Percentiles rank a stretch among this genome's conserved stretches.
Evolutionary conservation across 2,797 vertebrate species (phyloP).

Genomic region (Coreius guichenoti): DNA sequence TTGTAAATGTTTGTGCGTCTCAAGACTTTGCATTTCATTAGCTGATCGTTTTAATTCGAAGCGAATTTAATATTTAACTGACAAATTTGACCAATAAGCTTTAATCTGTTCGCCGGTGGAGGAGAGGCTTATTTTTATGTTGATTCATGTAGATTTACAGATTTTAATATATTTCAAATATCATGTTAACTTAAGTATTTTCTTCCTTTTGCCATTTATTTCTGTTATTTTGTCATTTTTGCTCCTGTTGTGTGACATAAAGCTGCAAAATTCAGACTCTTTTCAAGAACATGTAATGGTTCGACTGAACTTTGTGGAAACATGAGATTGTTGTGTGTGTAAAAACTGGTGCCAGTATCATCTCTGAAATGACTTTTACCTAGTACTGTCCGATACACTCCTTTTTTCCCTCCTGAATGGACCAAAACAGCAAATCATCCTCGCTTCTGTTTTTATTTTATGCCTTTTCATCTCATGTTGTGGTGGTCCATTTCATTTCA

Average conservation of each 20-base stretch:
- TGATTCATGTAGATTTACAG: slow-evolving; percentile 57
- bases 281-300: slow-evolving; percentile 21
- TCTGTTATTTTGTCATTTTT: slow-evolving; percentile 35
- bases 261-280: slow-evolving; percentile 44
- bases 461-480: slow-evolving; percentile 55
- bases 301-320: not conserved
- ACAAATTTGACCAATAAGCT: slow-evolving; percentile 62
- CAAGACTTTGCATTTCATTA: slow-evolving; percentile 16
- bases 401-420: not conserved
- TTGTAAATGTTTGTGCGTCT: slow-evolving; percentile 53
- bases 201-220: slow-evolving; percentile 52
- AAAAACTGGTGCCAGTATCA: slow-evolving; percentile 69
- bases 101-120: slow-evolving; percentile 59
- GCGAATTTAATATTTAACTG: slow-evolving; percentile 46
- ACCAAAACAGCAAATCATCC: slow-evolving; percentile 26
- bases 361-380: slow-evolving; percentile 35
- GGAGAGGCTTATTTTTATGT: slow-evolving; percentile 39
- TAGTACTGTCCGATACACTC: slow-evolving; percentile 12
- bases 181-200: slow-evolving; percentile 36
- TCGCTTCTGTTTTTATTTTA: slow-evolving; percentile 10
- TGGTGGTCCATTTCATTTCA: slow-evolving; percentile 54
- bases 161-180: slow-evolving; percentile 77
- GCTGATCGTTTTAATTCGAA: slow-evolving; percentile 45
- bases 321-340: not conserved
- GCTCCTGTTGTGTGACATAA: not conserved